Evolutionary conservation across 1,140 invertebrate species (phyloP).

Genomic region (Ctenoplectra terminalis): DNA sequence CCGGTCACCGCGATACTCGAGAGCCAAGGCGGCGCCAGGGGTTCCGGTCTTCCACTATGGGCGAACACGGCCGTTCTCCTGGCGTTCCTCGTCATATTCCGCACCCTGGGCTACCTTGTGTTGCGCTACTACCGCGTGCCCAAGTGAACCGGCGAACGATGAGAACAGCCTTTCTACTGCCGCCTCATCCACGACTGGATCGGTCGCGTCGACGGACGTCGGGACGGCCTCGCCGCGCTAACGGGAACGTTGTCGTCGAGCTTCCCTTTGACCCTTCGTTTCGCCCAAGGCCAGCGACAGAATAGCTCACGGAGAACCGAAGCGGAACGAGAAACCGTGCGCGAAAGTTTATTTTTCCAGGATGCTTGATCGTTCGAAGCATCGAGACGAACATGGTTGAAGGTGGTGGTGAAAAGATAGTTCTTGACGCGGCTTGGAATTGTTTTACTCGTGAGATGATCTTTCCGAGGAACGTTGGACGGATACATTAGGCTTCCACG

Average conservation of each 20-base stretch:
- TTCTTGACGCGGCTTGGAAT: neutral
- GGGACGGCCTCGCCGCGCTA: neutral
- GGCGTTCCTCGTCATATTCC: slow-evolving; percentile 89
- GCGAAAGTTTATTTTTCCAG: slow-evolving; percentile 54
- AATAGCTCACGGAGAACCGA: slow-evolving; percentile 21
- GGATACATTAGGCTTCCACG: too few species aligned
- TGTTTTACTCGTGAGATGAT: neutral
- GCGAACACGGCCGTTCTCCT: slow-evolving; percentile 90
- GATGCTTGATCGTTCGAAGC: slow-evolving; percentile 14
- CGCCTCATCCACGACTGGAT: slow-evolving; percentile 9
- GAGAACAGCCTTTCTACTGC: slow-evolving; percentile 31
- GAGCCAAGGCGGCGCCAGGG: slow-evolving; percentile 84
- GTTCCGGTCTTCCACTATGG: slow-evolving; percentile 87
- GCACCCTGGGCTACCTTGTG: slow-evolving; percentile 89
- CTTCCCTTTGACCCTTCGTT: slow-evolving; percentile 39
- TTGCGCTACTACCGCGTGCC: slow-evolving; percentile 89
- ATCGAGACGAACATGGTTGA: neutral
- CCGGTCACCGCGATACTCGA: slow-evolving; percentile 88
- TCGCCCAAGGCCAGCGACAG: slow-evolving; percentile 9
- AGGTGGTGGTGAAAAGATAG: neutral
- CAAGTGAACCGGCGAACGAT: slow-evolving; percentile 79
- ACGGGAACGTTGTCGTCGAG: slow-evolving; percentile 22
- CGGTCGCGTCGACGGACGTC: slow-evolving; percentile 24
- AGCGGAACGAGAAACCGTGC: slow-evolving; percentile 1
- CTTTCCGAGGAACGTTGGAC: neutral